Conservation (phyloP, 64 coral and sea anemone species). For the Stylophora pistillata region DNA sequence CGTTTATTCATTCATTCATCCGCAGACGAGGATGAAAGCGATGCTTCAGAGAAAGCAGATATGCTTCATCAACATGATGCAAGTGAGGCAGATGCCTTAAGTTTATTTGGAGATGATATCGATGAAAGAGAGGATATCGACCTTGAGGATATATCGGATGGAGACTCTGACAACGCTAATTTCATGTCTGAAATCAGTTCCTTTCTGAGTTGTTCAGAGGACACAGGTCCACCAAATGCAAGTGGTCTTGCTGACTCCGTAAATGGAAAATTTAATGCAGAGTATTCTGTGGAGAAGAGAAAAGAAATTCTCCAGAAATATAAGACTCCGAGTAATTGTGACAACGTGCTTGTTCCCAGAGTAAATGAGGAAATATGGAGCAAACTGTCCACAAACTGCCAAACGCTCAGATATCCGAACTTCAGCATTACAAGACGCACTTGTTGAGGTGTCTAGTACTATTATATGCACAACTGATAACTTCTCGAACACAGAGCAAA, state of each 20-base stretch:
- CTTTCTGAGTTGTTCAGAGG: background rate
- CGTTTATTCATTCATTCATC: too few relatives aligned
- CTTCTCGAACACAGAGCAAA: conserved; percentile 1
- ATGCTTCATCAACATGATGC: too few relatives aligned
- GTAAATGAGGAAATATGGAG: conserved; percentile 27
- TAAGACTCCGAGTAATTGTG: conserved; percentile 22
- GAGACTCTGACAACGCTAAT: conserved; percentile 1
- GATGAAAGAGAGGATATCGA: background rate
- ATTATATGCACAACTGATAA: conserved; percentile 7
- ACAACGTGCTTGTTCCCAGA: conserved; percentile 1
- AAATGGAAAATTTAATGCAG: conserved; percentile 19
- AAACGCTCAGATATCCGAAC: conserved; percentile 15
- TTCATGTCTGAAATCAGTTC: conserved; percentile 4
- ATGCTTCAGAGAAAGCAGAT: too few relatives aligned
- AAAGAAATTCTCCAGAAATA: conserved; percentile 22
- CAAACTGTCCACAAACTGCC: conserved; percentile 10
- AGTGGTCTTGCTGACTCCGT: background rate
- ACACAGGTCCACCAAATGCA: conserved; percentile 36
- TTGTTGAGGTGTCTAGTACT: conserved; percentile 11
- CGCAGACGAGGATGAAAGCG: too few relatives aligned
- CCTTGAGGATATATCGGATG: background rate
- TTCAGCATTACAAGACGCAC: conserved; percentile 11
- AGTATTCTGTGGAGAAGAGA: conserved; percentile 7
- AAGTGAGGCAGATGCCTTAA: too few relatives aligned
- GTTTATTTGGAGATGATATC: conserved; percentile 13